Percentiles rank a stretch among this genome's conserved stretches.
phyloP scores from a whole-genome alignment of 1,140 invertebrate genomes.

The Papilio helenus region DNA sequence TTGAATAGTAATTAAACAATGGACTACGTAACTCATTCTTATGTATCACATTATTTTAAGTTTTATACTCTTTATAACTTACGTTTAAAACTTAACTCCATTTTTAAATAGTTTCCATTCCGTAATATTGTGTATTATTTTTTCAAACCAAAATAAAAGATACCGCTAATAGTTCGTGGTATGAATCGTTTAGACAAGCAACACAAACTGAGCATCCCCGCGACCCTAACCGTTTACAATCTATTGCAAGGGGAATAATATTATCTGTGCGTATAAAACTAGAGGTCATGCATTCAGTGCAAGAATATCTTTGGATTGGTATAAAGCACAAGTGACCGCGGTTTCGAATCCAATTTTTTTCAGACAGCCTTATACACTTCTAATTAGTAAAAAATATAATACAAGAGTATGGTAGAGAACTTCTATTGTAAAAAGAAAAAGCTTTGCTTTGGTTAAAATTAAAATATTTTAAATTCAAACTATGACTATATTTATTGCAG shows the following conservation, averaged over 20 bases:
- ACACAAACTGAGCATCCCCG: conserved; percentile 66
- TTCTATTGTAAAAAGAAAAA: no score
- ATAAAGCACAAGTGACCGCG: conserved; percentile 34
- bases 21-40: no score
- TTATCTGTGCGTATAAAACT: conserved; percentile 64
- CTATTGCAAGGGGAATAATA: conserved; percentile 68
- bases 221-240: conserved; percentile 55
- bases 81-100: not conserved
- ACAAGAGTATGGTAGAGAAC: no score
- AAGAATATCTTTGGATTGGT: conserved; percentile 45
- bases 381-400: not conserved
- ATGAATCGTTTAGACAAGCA: conserved; percentile 71
- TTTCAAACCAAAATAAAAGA: not conserved
- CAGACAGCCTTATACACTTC: not conserved
- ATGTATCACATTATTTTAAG: no score
- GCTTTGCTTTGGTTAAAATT: no score
- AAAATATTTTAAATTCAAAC: no score
- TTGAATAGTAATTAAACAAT: no score
- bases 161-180: conserved; percentile 62
- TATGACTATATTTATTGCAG: no score
- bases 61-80: no score
- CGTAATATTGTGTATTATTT: not conserved
- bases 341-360: not conserved
- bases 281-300: conserved; percentile 54
- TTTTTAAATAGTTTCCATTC: not conserved